Evolutionary conservation across 2,888 invertebrate genomes (phyloP).

Genomic region (Eledona agricola): DNA sequence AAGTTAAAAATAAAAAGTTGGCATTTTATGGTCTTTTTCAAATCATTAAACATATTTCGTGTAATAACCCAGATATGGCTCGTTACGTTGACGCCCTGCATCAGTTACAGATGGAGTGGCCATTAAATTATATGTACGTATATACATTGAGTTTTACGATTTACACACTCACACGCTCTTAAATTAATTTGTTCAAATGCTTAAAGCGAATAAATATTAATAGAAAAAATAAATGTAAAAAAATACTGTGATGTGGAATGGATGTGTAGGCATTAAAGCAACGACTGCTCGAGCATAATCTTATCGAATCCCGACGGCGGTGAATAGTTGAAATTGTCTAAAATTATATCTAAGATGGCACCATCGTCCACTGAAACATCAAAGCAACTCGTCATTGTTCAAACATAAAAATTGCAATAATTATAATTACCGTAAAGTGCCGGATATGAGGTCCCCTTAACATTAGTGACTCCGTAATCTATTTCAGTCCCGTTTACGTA

Average conservation of each 20-base stretch:
- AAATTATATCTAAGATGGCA: constrained; percentile 93
- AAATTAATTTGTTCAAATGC: constrained; percentile 33
- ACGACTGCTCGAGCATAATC: constrained; percentile 96
- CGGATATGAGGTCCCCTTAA: constrained; percentile 91
- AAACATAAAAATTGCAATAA: constrained; percentile 5
- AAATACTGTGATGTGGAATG: constrained; percentile 36
- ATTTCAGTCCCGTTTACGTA: constrained; percentile 90
- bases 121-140: constrained; percentile 28
- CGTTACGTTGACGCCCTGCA: too few relatives aligned
- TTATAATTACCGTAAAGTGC: constrained; percentile 83
- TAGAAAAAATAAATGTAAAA: constrained; percentile 38
- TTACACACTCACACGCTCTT: constrained; percentile 35
- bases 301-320: constrained; percentile 90
- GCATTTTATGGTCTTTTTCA: too few relatives aligned
- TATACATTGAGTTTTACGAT: constrained; percentile 25
- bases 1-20: too few relatives aligned
- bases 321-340: constrained; percentile 87
- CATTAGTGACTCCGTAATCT: constrained; percentile 85
- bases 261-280: constrained; percentile 73
- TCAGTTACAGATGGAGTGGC: too few relatives aligned
- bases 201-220: constrained; percentile 31
- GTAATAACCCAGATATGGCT: too few relatives aligned
- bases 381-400: constrained; percentile 9
- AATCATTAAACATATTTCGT: too few relatives aligned
- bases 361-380: constrained; percentile 89